Conservation (phyloP, 1,140 invertebrate species). For the Ostrea denselamellosa region DNA sequence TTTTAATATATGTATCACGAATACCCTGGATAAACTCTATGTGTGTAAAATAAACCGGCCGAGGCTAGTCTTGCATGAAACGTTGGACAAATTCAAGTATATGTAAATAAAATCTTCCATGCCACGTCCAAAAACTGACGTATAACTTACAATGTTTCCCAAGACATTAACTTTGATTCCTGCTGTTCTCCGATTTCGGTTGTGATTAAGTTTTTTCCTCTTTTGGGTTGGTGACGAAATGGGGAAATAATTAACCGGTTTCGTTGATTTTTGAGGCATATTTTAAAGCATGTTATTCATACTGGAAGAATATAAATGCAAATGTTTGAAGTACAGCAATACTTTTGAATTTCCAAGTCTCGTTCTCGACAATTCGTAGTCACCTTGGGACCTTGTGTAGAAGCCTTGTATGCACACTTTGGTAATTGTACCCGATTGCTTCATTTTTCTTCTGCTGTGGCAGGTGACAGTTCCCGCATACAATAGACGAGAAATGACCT, state of each 20-base stretch:
- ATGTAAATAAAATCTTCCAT: background rate
- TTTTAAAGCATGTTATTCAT: background rate
- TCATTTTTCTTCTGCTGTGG: conserved; percentile 10
- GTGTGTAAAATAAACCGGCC: conserved; percentile 32
- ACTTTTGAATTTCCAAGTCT: background rate
- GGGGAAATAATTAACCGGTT: background rate
- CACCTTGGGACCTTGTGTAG: background rate
- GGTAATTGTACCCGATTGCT: background rate
- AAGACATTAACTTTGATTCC: background rate
- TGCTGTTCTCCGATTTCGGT: background rate
- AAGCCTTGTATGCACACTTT: background rate
- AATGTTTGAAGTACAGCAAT: too few relatives aligned
- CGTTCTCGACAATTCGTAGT: background rate
- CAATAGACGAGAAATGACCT: conserved; percentile 18
- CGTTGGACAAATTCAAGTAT: conserved; percentile 18
- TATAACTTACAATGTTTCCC: background rate
- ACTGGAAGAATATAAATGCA: background rate
- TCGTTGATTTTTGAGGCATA: background rate
- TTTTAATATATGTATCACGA: conserved; percentile 30
- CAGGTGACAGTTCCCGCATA: background rate
- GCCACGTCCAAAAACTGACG: background rate
- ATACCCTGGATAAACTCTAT: conserved; percentile 16
- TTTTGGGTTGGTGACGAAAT: too few relatives aligned
- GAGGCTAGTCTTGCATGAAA: conserved; percentile 28
- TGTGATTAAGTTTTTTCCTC: background rate